Percentiles rank a stretch among this genome's conserved stretches.
phyloP scores from a whole-genome alignment of 2,888 invertebrate species.

The Thalpophila matura region DNA sequence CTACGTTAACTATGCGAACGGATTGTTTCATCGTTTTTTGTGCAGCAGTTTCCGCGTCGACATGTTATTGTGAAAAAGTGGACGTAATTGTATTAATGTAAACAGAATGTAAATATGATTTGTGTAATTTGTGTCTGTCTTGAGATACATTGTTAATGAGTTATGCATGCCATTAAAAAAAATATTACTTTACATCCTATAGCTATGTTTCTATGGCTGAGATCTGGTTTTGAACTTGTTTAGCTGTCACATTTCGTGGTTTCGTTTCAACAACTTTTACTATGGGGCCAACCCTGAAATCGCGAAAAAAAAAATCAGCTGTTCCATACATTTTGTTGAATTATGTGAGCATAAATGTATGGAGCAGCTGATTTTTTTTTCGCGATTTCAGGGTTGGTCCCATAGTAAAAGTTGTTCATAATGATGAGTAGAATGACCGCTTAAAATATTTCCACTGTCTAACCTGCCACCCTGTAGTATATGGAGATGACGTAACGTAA shows the following conservation, averaged over 20 bases:
- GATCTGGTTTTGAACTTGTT: conserved; percentile 9
- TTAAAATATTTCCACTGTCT: no score
- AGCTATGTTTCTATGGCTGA: conserved; percentile 5
- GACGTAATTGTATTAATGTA: conserved; percentile 46
- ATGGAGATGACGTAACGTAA: not conserved
- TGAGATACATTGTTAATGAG: conserved; percentile 3
- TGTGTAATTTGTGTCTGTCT: conserved; percentile 41
- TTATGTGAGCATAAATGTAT: no score
- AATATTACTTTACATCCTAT: not conserved
- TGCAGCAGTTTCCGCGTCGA: conserved; percentile 59
- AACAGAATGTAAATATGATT: conserved; percentile 49
- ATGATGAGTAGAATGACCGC: no score
- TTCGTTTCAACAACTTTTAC: no score
- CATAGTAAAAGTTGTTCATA: no score
- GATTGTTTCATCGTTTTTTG: conserved; percentile 63
- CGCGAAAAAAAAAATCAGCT: no score
- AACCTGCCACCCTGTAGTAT: no score
- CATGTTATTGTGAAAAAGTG: conserved; percentile 56
- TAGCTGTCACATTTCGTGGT: no score
- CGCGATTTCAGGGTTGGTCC: no score
- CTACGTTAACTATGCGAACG: conserved; percentile 58
- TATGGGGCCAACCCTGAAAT: no score
- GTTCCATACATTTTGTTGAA: no score
- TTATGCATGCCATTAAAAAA: conserved; percentile 4
- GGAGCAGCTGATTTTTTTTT: no score